Evolutionary conservation across 2,797 vertebrate species (phyloP), one percentile per base, ranked within the genome.

Genomic region (Enteromius mattozi): DNA sequence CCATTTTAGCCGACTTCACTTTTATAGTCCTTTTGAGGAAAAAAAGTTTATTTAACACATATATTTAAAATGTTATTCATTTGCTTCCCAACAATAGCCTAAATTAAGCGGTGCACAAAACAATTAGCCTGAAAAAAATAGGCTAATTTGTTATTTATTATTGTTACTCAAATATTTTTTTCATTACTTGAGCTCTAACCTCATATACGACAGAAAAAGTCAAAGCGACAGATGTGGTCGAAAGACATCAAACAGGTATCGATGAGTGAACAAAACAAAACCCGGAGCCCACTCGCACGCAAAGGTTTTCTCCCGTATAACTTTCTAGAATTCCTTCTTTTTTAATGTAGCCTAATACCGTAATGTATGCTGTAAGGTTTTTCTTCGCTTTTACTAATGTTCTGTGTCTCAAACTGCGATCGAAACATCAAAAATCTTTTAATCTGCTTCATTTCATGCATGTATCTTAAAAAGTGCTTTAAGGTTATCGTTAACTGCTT

Each of bases 221-320:
- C 6, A 5, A 35, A 47, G 9, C 8, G 6, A 76, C 59, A 49
- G 14, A 17, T 78, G 81, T 66, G 63, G 75, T 70, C 82, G 82
- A 84, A 69, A 83, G 49, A 69, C 12, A 30, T 12, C 47, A 56
- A 59, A 33, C 47, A 47, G 27, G 82, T 84, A 83, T 83, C 82
- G 74, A 42, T 70, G 82, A 12, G 17, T n/a, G 33, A 68, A 42
- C 16, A 1, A 83, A 76, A 45, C 42, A 45, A 42, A 42, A 74
- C 71, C 24, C 17, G 21, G 5, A 51, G 30, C 24, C 33, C 24
- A 30, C 74, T 78, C 47, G 45, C 74, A 69, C 63, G 10, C 63
- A 45, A 51, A 9, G 5, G 49, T 42, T 47, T 56, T 83, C 49
- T 78, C 74, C n/a, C 14, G 7, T 37, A 47, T 14, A 30, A 51